Evolutionary conservation across 2,113 vertebrate species (phyloP), one percentile per base, ranked within the genome.

Genomic region (Benitochromis conjunctus): DNA sequence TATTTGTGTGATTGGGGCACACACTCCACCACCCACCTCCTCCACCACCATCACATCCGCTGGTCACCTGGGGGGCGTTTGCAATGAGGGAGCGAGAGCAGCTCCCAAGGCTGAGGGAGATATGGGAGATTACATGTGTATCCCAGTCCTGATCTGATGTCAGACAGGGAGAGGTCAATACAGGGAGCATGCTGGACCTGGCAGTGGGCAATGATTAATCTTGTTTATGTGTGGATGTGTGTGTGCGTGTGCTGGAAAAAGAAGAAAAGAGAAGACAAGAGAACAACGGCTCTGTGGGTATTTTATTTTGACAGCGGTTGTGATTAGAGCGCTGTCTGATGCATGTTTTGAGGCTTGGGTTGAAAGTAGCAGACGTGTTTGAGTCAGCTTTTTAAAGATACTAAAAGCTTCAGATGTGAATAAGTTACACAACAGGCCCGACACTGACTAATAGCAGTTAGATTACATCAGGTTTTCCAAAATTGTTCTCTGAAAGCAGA

Each of bases 121-220:
- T 95, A 91, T 10, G 48, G 46, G 83, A 91, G 91, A 94, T 93
- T 94, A 91, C 91, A 92, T 83, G 82, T 91, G 92, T 93, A 91
- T 92, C 87, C 89, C 2, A 5, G 55, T 58, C 58, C 86, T 85
- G 89, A 94, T 95, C 88, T 92, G 90, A 92, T 92, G 89, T 88
- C 77, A 81, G 91, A 87, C 84, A 81, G 80, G 81, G 78, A 82
- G 82, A 86, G 89, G 86, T 91, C 86, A 89, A 12, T 21, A 3
- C 46, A 36, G 21, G 60, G 58, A 76, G 78, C 56, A 64, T 43
- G 12, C 83, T 31, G 79, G 87, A 86, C 53, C 80, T 81, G 58
- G 74, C 66, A 79, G 62, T 31, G 81, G 87, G 74, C 79, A 80
- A 21, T 84, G 80, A 92, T 88, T 90, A 84, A 90, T 91, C 55